A percentile compares a stretch with the other conserved stretches of the same genome.
Evolutionary conservation across 2,888 invertebrate species (phyloP).

Genomic region (Ectemnius continuus): DNA sequence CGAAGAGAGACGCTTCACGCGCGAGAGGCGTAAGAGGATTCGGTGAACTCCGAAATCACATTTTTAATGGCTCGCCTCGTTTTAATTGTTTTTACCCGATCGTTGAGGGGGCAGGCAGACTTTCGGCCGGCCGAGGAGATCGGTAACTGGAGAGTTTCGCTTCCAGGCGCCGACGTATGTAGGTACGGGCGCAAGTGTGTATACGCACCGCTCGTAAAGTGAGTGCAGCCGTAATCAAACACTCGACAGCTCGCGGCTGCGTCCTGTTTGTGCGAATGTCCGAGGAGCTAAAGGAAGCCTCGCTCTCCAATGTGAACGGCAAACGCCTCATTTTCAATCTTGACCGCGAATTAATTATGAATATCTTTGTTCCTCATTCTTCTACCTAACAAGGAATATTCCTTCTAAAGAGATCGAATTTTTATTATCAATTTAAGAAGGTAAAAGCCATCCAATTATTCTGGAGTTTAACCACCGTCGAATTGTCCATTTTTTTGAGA

Average conservation of each 20-base stretch:
- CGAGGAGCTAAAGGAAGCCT: slow-evolving; percentile 7
- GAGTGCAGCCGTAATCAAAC: slow-evolving; percentile 40
- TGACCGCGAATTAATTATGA: background rate
- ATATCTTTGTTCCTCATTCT: background rate
- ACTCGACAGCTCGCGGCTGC: slow-evolving; percentile 11
- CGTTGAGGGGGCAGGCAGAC: slow-evolving; percentile 21
- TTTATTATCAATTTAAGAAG: too few species aligned
- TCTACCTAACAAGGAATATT: background rate
- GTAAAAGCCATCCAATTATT: too few species aligned
- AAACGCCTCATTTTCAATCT: background rate
- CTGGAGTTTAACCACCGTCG: too few species aligned
- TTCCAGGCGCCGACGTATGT: slow-evolving; percentile 33
- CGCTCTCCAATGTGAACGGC: background rate
- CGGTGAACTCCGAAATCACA: slow-evolving; percentile 51
- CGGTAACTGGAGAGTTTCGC: slow-evolving; percentile 40
- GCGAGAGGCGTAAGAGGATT: slow-evolving; percentile 44
- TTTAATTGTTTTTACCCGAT: slow-evolving; percentile 58
- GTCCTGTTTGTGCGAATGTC: slow-evolving; percentile 12
- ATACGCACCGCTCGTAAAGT: slow-evolving; percentile 36
- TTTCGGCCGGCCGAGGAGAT: slow-evolving; percentile 8
- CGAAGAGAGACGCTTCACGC: background rate
- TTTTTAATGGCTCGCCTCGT: slow-evolving; percentile 54
- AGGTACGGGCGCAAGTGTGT: slow-evolving; percentile 24
- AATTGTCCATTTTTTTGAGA: too few species aligned
- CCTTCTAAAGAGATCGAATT: too few species aligned